phyloP scores from a whole-genome alignment of 2,797 vertebrate species.

The Sebastes oblongus region DNA sequence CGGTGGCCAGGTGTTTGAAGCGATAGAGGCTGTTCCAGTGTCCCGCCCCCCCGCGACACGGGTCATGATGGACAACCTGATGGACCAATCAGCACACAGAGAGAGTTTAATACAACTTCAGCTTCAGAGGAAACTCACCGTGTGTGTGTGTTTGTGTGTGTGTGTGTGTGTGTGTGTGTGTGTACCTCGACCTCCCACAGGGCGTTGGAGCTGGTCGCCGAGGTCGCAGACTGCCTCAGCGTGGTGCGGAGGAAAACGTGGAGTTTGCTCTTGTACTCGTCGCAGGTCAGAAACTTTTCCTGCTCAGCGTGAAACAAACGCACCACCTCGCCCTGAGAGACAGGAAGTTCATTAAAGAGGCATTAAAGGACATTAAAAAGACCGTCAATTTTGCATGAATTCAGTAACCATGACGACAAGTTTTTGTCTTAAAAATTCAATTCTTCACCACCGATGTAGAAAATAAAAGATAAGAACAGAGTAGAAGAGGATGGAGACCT shows the following conservation, averaged over 20 bases:
- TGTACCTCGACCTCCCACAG: constrained; percentile 97
- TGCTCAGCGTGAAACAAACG: constrained; percentile 96
- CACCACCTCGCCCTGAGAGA: constrained; percentile 91
- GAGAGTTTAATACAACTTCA: not conserved
- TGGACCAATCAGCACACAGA: constrained; percentile 44
- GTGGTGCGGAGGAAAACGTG: constrained; percentile 96
- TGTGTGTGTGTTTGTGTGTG: constrained; percentile 10
- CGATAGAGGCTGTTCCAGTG: constrained; percentile 98
- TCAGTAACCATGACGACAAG: too few species aligned
- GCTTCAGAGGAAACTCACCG: not conserved
- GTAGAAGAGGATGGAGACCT: too few species aligned
- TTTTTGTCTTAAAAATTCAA: too few species aligned
- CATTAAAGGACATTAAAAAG: not conserved
- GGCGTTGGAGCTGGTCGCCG: constrained; percentile 96
- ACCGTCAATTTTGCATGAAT: too few species aligned
- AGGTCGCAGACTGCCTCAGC: constrained; percentile 92
- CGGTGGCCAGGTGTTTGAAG: constrained; percentile 97
- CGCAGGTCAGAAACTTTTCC: constrained; percentile 97
- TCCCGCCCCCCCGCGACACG: constrained; percentile 94
- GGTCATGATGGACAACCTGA: constrained; percentile 97
- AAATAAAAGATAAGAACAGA: too few species aligned
- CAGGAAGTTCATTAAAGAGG: not conserved
- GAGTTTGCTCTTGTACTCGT: constrained; percentile 90
- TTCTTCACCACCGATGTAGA: too few species aligned
- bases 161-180: constrained; percentile 31